A percentile compares a stretch with the other conserved stretches of the same genome.
Conservation (phyloP, 2,888 invertebrate species). For the Orthosia gothica region DNA sequence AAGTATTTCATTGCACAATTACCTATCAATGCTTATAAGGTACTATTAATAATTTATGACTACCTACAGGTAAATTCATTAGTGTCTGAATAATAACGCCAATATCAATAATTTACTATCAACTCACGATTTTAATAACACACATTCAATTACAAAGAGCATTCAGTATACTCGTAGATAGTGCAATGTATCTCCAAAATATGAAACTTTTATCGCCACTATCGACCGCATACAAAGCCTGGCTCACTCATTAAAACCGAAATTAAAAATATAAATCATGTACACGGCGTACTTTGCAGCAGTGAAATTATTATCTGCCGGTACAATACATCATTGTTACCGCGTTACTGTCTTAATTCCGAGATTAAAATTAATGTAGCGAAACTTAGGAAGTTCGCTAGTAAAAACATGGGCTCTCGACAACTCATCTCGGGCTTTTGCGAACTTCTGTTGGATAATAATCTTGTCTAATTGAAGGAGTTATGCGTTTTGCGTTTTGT, state of each 20-base stretch:
- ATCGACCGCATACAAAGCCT: slow-evolving; percentile 46
- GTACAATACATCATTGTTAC: slow-evolving; percentile 64
- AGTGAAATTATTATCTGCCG: slow-evolving; percentile 53
- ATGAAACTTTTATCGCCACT: slow-evolving; percentile 33
- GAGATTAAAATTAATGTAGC: slow-evolving; percentile 69
- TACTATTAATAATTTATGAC: too few species aligned
- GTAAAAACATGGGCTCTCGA: slow-evolving; percentile 42
- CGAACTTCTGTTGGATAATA: slow-evolving; percentile 35
- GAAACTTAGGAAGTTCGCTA: slow-evolving; percentile 48
- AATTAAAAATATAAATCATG: slow-evolving; percentile 68
- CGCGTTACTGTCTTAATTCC: slow-evolving; percentile 61
- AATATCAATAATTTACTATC: slow-evolving; percentile 14
- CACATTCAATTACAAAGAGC: background rate
- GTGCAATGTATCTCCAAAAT: slow-evolving; percentile 29
- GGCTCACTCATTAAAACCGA: slow-evolving; percentile 56
- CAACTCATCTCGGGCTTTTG: slow-evolving; percentile 37
- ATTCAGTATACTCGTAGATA: too few species aligned
- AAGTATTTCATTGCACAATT: too few species aligned
- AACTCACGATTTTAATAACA: slow-evolving; percentile 28
- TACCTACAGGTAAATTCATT: background rate
- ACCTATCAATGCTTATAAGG: background rate
- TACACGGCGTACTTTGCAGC: slow-evolving; percentile 54
- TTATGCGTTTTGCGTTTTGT: slow-evolving; percentile 13
- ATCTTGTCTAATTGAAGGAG: slow-evolving; percentile 45
- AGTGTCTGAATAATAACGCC: background rate